Percentiles rank a stretch among this genome's conserved stretches.
Evolutionary conservation across 1,140 invertebrate genomes (phyloP).

Genomic region (Drosophila mauritiana): DNA sequence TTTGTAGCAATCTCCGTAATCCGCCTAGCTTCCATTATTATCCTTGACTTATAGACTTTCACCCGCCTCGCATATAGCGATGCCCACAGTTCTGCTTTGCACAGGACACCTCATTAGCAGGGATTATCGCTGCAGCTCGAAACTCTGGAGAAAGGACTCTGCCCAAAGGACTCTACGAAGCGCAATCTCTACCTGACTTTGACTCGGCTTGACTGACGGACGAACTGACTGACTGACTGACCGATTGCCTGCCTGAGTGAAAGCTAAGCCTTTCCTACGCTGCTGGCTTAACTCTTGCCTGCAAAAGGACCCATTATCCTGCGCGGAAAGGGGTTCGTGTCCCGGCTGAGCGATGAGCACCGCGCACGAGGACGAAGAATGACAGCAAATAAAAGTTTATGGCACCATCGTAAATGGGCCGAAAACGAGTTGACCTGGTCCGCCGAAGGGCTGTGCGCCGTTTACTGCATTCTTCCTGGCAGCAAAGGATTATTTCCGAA

Average conservation of each 20-base stretch:
- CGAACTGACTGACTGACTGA: slow-evolving; percentile 11
- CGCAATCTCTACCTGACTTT: slow-evolving; percentile 55
- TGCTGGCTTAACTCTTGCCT: slow-evolving; percentile 70
- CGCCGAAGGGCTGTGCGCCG: slow-evolving; percentile 22
- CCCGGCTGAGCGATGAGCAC: slow-evolving; percentile 35
- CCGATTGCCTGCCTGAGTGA: slow-evolving; percentile 33
- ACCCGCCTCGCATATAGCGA: slow-evolving; percentile 15
- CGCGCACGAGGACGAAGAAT: slow-evolving; percentile 70
- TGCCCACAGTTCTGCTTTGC: slow-evolving; percentile 12
- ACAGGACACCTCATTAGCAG: slow-evolving; percentile 74
- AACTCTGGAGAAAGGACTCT: slow-evolving; percentile 10
- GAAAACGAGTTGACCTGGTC: slow-evolving; percentile 53
- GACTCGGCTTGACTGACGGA: slow-evolving; percentile 31
- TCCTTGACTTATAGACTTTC: slow-evolving; percentile 75
- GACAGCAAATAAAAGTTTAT: slow-evolving; percentile 81
- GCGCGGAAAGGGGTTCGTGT: slow-evolving; percentile 68
- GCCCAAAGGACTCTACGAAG: background rate
- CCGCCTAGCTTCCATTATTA: slow-evolving; percentile 45
- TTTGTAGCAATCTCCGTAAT: slow-evolving; percentile 7
- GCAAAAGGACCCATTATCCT: slow-evolving; percentile 15
- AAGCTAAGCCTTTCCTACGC: slow-evolving; percentile 74
- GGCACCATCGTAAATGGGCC: slow-evolving; percentile 61
- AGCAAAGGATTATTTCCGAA: slow-evolving; percentile 82
- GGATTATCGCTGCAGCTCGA: slow-evolving; percentile 60
- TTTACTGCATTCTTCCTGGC: slow-evolving; percentile 75